Evolutionary conservation across 2,113 vertebrate genomes (phyloP), one percentile per base, ranked within the genome.

Genomic region (Eurypyga helias): DNA sequence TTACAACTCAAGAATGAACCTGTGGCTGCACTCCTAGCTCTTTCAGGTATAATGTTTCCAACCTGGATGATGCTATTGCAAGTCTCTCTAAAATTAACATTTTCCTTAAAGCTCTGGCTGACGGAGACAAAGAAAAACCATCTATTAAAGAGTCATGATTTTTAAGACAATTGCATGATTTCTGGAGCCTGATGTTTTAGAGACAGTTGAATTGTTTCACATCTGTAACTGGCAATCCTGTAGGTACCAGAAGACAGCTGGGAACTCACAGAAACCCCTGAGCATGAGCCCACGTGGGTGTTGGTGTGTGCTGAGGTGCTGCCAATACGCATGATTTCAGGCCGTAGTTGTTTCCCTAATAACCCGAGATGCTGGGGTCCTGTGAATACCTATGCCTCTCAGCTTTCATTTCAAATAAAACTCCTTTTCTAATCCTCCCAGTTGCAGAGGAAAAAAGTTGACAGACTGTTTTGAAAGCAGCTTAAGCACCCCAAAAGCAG

Each of bases 61-160:
- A 9, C 60, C 8, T 55, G 62, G 6, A 11, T 58, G 29, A 80
- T 28, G 25, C 34, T 6, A 38, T 20, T 48, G 54, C 29, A 48
- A 79, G 29, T 16, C 19, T 41, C 58, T 77, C 86, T 77, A 77
- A 90, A 95, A 83, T 73, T 3, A 77, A 36, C 33, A 25, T 83
- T 92, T 92, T 83, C 66, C 78, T 65, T 73, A 49, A 45, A 65
- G 21, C 24, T 79, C 45, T 45, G 33, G 36, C n/a, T 93, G 34
- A 57, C 66, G 75, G 54, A 93, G 71, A 31, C 80, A 93, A 88
- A 92, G 55, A 78, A 87, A 82, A 82, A 52, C 10, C 72, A 48
- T 23, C 62, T 54, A 26, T 66, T 49, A 62, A 54, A 48, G 61
- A 83, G 52, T 13, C 24, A 23, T 8, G 12, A 41, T 52, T 78